phyloP scores from a whole-genome alignment of 2,113 vertebrate genomes.

The Eonycteris spelaea region DNA sequence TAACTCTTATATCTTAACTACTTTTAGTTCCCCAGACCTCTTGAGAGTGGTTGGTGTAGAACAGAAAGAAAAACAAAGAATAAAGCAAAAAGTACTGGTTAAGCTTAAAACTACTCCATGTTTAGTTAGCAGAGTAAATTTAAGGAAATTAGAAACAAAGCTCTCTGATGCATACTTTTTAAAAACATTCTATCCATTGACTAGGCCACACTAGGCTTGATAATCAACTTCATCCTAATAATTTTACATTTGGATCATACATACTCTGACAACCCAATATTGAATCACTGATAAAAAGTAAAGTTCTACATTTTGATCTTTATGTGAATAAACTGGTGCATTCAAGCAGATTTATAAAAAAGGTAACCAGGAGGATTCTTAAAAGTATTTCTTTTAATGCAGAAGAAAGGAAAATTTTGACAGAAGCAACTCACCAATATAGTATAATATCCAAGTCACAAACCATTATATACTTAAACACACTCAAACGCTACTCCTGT shows the following conservation, averaged over 20 bases:
- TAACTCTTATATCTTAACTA: background rate
- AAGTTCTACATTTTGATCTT: background rate
- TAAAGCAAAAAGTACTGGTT: background rate
- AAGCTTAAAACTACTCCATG: background rate
- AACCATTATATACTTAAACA: constrained; percentile 11
- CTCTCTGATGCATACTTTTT: background rate
- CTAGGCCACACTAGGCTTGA: background rate
- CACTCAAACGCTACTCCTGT: background rate
- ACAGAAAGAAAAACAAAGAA: background rate
- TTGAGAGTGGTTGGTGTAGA: background rate
- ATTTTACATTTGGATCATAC: background rate
- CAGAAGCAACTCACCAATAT: constrained; percentile 6
- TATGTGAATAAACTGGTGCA: background rate
- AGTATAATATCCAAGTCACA: background rate
- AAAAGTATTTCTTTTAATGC: background rate
- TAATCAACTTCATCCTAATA: background rate
- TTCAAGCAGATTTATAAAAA: constrained; percentile 35
- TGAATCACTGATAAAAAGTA: background rate
- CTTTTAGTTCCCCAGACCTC: background rate
- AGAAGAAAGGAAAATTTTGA: background rate
- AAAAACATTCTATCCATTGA: background rate
- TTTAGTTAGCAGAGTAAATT: background rate
- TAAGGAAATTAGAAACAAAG: constrained; percentile 49
- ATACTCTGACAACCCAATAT: background rate
- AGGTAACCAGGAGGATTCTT: background rate